Evolutionary conservation across 2,797 vertebrate genomes (phyloP), one percentile per base, ranked within the genome.

Genomic region (Lophius americanus): DNA sequence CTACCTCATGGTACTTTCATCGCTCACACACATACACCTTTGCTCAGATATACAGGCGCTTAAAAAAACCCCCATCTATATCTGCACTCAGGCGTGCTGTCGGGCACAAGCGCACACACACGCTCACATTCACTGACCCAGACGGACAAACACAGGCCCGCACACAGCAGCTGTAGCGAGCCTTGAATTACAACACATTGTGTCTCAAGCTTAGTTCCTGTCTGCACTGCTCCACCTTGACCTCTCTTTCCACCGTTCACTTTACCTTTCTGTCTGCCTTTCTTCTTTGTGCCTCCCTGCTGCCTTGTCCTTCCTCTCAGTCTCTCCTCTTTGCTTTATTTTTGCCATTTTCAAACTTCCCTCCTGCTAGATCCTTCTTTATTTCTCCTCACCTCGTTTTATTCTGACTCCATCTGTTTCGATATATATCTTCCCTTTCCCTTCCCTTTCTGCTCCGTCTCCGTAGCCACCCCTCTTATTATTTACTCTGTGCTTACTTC

Each of bases 111-210:
- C 58, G 13, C 70, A 38, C 53, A 38, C 62, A 35, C 54, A 4
- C 2, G 12, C 73, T n/a, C 68, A 49, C 76, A 81, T 80, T 71
- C 84, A 84, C 79, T 85, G 84, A 90, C 82, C 87, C 85, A 88
- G 84, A 91, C 87, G 78, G 78, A 91, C 86, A 84, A 82, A 88
- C 87, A 78, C 84, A 76, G 73, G 70, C 88, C 81, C 82, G 56
- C 85, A 82, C 86, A 68, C 80, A 85, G 82, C 62, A 78, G 86
- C 85, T 79, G 88, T 63, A 94, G 95, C 95, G 93, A 94, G 93
- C 94, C 95, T 95, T 97, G 96, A 98, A 98, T 97, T 96, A 97
- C 96, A 97, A 98, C 95, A 93, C 95, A 88, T 80, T 89, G 91
- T 90, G 90, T 92, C 88, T 92, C 84, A 72, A 81, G 89, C 93